Conservation (phyloP, 2,888 invertebrate genomes). For the Plagodis pulveraria region DNA sequence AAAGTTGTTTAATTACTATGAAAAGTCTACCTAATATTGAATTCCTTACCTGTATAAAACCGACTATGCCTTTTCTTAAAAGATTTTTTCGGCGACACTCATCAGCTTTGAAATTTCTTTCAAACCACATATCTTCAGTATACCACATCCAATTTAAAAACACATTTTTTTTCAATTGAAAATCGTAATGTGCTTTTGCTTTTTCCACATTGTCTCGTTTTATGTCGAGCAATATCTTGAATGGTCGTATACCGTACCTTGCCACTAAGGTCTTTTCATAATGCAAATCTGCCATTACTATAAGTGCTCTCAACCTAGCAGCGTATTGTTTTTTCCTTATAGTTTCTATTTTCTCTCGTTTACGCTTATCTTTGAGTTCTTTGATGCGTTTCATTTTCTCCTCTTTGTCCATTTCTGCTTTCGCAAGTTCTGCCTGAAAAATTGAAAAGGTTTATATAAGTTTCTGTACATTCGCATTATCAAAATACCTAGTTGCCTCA, state of each 20-base stretch:
- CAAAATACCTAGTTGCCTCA: too few relatives aligned
- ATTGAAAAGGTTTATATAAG: background rate
- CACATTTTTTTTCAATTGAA: constrained; percentile 74
- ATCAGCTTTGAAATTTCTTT: constrained; percentile 84
- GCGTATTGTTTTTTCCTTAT: constrained; percentile 84
- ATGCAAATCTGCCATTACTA: constrained; percentile 81
- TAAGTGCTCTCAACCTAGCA: constrained; percentile 72
- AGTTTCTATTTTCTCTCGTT: constrained; percentile 85
- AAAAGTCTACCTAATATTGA: too few relatives aligned
- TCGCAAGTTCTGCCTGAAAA: constrained; percentile 73
- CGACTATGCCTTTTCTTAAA: constrained; percentile 68
- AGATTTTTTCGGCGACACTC: constrained; percentile 80
- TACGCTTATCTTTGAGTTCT: constrained; percentile 86
- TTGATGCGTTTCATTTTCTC: constrained; percentile 84
- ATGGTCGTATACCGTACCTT: constrained; percentile 70
- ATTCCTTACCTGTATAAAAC: constrained; percentile 75
- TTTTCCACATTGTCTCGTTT: constrained; percentile 70
- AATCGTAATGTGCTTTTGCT: constrained; percentile 75
- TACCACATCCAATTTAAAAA: constrained; percentile 83
- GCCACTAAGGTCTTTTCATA: constrained; percentile 70
- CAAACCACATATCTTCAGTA: constrained; percentile 75
- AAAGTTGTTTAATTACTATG: too few relatives aligned
- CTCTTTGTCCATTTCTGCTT: constrained; percentile 85
- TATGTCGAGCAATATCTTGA: constrained; percentile 60
- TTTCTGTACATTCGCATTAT: too few relatives aligned